phyloP scores from a whole-genome alignment of 1,140 invertebrate genomes.

The Achatina immaculata region DNA sequence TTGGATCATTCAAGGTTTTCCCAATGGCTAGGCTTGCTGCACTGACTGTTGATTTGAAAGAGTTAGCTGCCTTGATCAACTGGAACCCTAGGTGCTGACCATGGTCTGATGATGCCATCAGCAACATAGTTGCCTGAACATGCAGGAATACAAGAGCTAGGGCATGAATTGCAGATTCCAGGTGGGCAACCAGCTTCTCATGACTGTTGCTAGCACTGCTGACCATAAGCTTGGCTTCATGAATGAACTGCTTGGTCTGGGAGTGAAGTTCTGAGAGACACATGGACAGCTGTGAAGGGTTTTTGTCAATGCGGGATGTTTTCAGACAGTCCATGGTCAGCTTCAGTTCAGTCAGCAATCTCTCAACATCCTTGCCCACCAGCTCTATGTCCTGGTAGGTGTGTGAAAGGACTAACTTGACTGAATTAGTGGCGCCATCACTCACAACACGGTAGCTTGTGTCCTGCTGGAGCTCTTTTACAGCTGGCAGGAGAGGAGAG shows the following conservation, averaged over 20 bases:
- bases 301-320: conserved; percentile 52
- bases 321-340: conserved; percentile 59
- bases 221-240: conserved; percentile 85
- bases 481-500: not conserved
- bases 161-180: conserved; percentile 64
- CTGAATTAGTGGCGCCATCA: conserved; percentile 50
- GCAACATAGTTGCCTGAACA: conserved; percentile 71
- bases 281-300: conserved; percentile 56
- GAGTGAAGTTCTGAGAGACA: conserved; percentile 82
- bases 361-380: conserved; percentile 61
- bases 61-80: conserved; percentile 84
- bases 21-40: conserved; percentile 70
- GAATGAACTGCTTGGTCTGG: conserved; percentile 85
- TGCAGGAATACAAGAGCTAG: conserved; percentile 69
- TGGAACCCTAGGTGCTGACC: conserved; percentile 84
- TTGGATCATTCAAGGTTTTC: conserved; percentile 69
- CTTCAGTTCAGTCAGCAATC: conserved; percentile 59
- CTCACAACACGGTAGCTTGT: conserved; percentile 57
- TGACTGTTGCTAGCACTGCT: conserved; percentile 79
- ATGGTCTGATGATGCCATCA: conserved; percentile 81
- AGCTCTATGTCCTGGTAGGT: conserved; percentile 54
- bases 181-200: conserved; percentile 75
- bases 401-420: conserved; percentile 54
- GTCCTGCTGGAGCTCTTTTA: conserved; percentile 33
- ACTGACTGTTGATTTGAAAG: conserved; percentile 76